Conservation (phyloP, 2,113 vertebrate genomes). For the Hemicordylus capensis region DNA sequence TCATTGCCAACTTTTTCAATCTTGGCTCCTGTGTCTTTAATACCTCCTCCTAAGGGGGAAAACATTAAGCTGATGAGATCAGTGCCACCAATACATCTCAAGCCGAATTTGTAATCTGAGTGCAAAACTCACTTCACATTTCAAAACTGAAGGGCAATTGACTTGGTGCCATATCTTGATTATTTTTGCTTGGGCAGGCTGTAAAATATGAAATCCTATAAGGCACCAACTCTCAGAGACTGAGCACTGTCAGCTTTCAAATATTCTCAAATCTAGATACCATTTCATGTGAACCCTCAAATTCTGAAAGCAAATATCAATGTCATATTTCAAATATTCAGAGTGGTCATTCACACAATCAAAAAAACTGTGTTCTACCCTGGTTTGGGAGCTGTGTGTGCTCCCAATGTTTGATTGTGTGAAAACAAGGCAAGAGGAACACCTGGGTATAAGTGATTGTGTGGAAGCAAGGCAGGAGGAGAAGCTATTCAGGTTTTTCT, state of each 20-base stretch:
- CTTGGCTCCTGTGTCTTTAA: not conserved
- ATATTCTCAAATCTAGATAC: not conserved
- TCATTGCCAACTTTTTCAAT: not conserved
- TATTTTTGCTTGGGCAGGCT: not conserved
- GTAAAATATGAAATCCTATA: not conserved
- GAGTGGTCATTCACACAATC: no score
- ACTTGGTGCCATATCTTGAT: not conserved
- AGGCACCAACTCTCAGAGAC: not conserved
- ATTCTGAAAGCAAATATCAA: not conserved
- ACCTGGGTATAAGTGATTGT: no score
- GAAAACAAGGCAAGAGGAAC: no score
- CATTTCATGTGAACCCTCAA: not conserved
- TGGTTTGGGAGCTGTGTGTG: no score
- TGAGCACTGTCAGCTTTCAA: not conserved
- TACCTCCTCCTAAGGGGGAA: not conserved
- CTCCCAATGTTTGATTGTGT: no score
- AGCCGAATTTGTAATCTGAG: not conserved
- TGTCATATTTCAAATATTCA: not conserved
- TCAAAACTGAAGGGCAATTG: not conserved
- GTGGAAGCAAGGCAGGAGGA: no score
- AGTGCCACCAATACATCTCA: not conserved
- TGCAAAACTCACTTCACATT: not conserved
- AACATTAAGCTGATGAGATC: not conserved
- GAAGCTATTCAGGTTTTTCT: no score
- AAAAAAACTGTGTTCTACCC: no score